These are phyloP conservation scores for Hemiprocne comata DNA, from an alignment of 2,113 vertebrate genomes.

Conservation along the genomic window DNA sequence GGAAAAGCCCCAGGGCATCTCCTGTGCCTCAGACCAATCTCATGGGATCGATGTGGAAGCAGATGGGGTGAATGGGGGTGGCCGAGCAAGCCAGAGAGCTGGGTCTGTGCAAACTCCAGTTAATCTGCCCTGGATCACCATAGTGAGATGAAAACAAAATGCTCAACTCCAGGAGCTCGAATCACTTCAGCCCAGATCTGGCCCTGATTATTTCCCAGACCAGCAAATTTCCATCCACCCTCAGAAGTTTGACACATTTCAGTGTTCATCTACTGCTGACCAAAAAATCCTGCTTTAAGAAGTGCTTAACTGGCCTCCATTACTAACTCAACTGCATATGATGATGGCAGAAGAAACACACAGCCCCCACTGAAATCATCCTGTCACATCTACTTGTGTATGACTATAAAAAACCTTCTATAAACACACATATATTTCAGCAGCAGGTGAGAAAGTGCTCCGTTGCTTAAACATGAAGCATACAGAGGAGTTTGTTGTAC, in stretches of 20 bases:
- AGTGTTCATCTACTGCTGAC: not conserved
- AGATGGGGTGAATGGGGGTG: not conserved
- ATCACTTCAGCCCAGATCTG: not conserved
- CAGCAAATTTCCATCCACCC: not conserved
- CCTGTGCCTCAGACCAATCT: not conserved
- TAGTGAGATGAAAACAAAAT: not conserved
- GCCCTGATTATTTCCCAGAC: not conserved
- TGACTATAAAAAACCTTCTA: not conserved
- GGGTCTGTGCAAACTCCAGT: not conserved
- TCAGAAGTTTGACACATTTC: not conserved
- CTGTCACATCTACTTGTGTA: not conserved
- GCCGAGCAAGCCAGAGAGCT: not conserved
- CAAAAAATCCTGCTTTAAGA: not conserved
- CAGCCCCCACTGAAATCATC: not conserved
- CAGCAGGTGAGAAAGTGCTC: not conserved
- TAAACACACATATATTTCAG: not conserved
- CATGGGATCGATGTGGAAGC: not conserved
- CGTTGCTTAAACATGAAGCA: not conserved
- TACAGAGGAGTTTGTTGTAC: not conserved
- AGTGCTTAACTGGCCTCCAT: fast-evolving
- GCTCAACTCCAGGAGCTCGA: not conserved
- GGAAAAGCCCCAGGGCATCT: not conserved
- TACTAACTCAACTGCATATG: not conserved
- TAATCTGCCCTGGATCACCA: not conserved
- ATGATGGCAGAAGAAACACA: not conserved